These are phyloP conservation scores for Calosoma granatense DNA, from an alignment of 1,140 invertebrate genomes.

Conservation along the genomic window DNA sequence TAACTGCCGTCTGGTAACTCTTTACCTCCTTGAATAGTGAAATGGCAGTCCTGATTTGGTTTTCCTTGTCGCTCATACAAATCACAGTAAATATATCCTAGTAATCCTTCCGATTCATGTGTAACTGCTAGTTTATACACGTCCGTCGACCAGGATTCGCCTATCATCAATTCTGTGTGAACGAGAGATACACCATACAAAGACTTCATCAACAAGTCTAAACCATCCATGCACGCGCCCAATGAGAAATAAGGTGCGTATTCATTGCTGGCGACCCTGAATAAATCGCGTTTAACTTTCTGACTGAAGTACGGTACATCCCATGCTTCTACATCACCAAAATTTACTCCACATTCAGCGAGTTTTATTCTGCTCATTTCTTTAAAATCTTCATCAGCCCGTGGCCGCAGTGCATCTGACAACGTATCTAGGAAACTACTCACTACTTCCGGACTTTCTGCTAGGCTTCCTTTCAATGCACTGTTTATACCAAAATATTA, in stretches of 20 bases:
- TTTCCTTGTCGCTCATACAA: slow-evolving; percentile 85
- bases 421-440: slow-evolving; percentile 68
- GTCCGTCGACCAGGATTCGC: slow-evolving; percentile 78
- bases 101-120: slow-evolving; percentile 61
- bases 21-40: slow-evolving; percentile 92
- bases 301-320: slow-evolving; percentile 74
- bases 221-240: slow-evolving; percentile 91
- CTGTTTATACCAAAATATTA: no score
- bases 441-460: slow-evolving; percentile 69
- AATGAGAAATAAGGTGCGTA: slow-evolving; percentile 87
- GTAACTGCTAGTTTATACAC: slow-evolving; percentile 82
- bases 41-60: slow-evolving; percentile 96
- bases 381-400: slow-evolving; percentile 59
- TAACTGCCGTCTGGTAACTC: slow-evolving; percentile 69
- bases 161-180: slow-evolving; percentile 52
- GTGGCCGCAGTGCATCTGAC: slow-evolving; percentile 52
- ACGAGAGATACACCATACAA: slow-evolving; percentile 73
- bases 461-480: slow-evolving; percentile 78
- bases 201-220: slow-evolving; percentile 72
- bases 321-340: slow-evolving; percentile 57
- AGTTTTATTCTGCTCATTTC: slow-evolving; percentile 66
- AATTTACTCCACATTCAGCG: slow-evolving; percentile 36
- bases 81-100: slow-evolving; percentile 97
- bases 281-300: slow-evolving; percentile 57
- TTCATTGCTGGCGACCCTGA: slow-evolving; percentile 56